Conservation (phyloP, 2,113 vertebrate species). For the Ramphastos sulfuratus region DNA sequence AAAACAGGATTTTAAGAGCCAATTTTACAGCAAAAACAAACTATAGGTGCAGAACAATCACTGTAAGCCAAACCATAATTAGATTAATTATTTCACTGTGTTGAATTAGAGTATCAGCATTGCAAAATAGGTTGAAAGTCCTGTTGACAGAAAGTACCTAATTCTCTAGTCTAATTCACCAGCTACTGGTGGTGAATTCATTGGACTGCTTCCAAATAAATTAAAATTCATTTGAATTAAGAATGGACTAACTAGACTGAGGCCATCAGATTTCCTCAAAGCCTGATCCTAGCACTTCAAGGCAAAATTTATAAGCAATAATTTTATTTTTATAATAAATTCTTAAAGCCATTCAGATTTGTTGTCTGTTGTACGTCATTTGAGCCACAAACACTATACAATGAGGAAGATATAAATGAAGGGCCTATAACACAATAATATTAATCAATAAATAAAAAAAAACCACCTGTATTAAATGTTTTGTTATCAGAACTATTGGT, state of each 20-base stretch:
- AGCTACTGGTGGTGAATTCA: background rate
- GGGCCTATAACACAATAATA: background rate
- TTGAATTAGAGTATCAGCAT: background rate
- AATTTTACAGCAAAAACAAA: background rate
- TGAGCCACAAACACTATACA: background rate
- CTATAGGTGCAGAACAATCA: background rate
- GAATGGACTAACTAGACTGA: background rate
- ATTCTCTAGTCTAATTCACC: background rate
- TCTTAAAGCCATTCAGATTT: background rate
- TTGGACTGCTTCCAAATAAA: background rate
- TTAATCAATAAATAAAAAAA: background rate
- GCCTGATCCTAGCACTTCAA: background rate
- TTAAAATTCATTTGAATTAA: background rate
- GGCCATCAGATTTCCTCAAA: background rate
- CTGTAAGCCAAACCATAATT: background rate
- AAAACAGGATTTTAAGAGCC: background rate
- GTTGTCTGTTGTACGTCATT: background rate
- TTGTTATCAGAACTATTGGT: background rate
- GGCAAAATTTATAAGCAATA: background rate
- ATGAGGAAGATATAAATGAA: background rate
- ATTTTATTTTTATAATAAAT: background rate
- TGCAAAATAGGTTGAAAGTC: background rate
- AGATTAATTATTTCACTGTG: background rate
- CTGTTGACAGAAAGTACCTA: background rate
- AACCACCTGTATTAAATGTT: accelerated